These are phyloP conservation scores for Stenopsyche tienmushanensis DNA, from an alignment of 1,140 invertebrate species.

Conservation along the genomic window DNA sequence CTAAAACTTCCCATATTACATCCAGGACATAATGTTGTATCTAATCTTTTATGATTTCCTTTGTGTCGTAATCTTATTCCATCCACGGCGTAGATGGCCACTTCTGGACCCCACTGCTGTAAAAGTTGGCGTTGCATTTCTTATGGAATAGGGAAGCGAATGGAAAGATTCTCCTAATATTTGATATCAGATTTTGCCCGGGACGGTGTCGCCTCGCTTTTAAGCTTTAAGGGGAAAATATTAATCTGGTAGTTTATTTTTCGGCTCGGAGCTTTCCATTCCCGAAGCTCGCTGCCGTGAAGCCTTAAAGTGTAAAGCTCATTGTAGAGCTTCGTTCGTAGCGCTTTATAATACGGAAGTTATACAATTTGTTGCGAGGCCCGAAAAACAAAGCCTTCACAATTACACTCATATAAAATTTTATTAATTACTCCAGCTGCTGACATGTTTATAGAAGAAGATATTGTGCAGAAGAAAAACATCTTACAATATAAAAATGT, in stretches of 20 bases:
- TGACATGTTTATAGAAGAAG: no score
- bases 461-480: no score
- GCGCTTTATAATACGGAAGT: conserved; percentile 7
- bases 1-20: not conserved
- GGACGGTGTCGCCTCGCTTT: not conserved
- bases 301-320: conserved; percentile 11
- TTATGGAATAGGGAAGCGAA: not conserved
- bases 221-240: conserved; percentile 14
- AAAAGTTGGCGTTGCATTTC: conserved; percentile 18
- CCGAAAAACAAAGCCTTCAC: no score
- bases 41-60: conserved; percentile 23
- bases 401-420: no score
- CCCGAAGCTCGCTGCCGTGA: not conserved
- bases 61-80: conserved; percentile 21
- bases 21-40: not conserved
- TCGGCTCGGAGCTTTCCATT: conserved; percentile 22
- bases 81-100: not conserved
- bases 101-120: not conserved
- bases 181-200: conserved; percentile 28
- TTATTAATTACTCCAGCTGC: no score
- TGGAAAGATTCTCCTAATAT: not conserved
- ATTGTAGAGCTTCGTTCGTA: not conserved
- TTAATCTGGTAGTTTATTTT: conserved; percentile 31
- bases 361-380: not conserved
- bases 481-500: no score